A percentile compares a stretch with the other conserved stretches of the same genome.
Conservation (phyloP, 1,140 invertebrate genomes). For the Aricia agestis region DNA sequence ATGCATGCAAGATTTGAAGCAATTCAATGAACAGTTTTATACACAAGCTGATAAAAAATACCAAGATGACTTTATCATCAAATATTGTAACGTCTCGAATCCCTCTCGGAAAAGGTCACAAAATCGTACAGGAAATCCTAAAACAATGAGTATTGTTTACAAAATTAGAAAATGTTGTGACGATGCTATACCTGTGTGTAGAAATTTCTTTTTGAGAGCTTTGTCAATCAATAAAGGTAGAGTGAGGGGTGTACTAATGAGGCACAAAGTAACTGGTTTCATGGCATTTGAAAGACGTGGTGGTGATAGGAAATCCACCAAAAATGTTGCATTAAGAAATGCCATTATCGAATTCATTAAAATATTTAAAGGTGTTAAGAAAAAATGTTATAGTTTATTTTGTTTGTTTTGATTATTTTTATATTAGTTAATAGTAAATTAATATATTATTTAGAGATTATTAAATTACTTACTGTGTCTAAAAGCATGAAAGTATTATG, state of each 20-base stretch:
- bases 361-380: slow-evolving; percentile 19
- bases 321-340: slow-evolving; percentile 17
- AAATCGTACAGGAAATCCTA: slow-evolving; percentile 18
- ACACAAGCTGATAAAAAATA: no score
- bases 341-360: slow-evolving; percentile 17
- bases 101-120: slow-evolving; percentile 17
- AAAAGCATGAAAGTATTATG: no score
- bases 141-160: slow-evolving; percentile 18
- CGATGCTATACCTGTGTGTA: not conserved
- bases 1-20: no score
- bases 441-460: no score
- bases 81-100: no score
- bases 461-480: no score
- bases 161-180: not conserved
- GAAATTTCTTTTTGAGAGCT: slow-evolving; percentile 16
- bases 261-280: slow-evolving; percentile 19
- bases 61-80: no score
- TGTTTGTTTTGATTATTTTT: no score
- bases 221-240: slow-evolving; percentile 18
- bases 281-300: slow-evolving; percentile 18
- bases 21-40: no score
- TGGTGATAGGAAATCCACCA: slow-evolving; percentile 18
- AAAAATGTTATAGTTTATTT: not conserved
- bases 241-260: slow-evolving; percentile 19
- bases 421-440: no score